Evolutionary conservation across 2,797 vertebrate genomes (phyloP), one percentile per base, ranked within the genome.

Genomic region (Cossypha caffra): DNA sequence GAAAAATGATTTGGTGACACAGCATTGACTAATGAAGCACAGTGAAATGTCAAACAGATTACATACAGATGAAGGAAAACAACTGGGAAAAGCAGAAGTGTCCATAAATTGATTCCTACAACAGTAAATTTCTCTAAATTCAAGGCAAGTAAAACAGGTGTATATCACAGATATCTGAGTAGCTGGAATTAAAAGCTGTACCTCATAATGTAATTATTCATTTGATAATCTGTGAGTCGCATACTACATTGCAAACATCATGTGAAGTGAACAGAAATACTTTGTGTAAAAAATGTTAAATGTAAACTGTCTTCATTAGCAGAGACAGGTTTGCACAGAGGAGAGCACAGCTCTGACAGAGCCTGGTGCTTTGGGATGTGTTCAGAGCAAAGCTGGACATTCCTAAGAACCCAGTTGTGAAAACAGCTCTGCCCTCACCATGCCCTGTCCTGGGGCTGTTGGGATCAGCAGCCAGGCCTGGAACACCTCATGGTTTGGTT

Each of bases 361-460:
- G 52, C 43, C 72, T 31, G 71, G 11, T 15, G 11, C 45, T 38
- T 1, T 2, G 54, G 54, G 83, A 61, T 9, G 37, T 2, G 6
- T 1, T 57, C 76, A 50, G 14, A 77, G 81, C 1, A 59, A 62
- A 45, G 33, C 3, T 1, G 8, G 54, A 16, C 45, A 18, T 61
- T 54, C 24, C 0, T 2, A 15, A 61, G 31, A 47, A 8, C 19
- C 11, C 37, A 20, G 0, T 0, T 3, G 42, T 24, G 40, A 50
- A 43, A 54, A 45, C 11, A 38, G 20, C 25, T 80, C 52, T 52
- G 16, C 18, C 45, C 9, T 8, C 38, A 17, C 20, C 16, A 7
- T 8, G 9, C 64, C 16, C 48, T 7, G 6, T 7, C 16, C 62
- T 3, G 11, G 17, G 50, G 58, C 28, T 26, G 54, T 13, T 16